Percentiles rank a stretch among this genome's conserved stretches.
Evolutionary conservation across 1,140 invertebrate species (phyloP).

Genomic region (Cyclargus thomasi): DNA sequence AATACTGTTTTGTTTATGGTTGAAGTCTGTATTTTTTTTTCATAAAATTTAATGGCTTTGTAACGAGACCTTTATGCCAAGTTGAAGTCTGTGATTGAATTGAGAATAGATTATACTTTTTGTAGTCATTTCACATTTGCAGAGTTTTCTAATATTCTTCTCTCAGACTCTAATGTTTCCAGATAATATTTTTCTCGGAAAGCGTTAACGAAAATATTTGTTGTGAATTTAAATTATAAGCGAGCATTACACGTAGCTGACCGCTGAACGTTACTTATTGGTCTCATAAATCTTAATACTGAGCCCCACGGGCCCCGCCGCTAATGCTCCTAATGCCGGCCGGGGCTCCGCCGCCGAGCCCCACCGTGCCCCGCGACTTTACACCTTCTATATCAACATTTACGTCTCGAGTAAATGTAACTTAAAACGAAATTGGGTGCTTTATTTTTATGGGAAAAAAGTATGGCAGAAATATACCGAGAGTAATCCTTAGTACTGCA

Average conservation of each 20-base stretch:
- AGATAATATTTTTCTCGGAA: not conserved
- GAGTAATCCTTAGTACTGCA: not conserved
- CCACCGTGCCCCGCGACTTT: not conserved
- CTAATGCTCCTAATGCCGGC: conserved; percentile 48
- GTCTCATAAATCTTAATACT: conserved; percentile 61
- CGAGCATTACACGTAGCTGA: conserved; percentile 24
- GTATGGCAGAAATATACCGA: not conserved
- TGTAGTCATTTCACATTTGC: too few relatives aligned
- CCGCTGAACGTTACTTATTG: conserved; percentile 44
- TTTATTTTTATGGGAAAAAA: conserved; percentile 4
- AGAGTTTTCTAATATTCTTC: too few relatives aligned
- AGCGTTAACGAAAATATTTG: not conserved
- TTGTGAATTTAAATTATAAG: conserved; percentile 25
- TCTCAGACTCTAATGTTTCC: too few relatives aligned
- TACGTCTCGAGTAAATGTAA: conserved; percentile 3
- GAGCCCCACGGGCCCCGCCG: conserved; percentile 30
- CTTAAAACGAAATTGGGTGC: not conserved
- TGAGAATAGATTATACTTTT: too few relatives aligned
- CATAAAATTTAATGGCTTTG: too few relatives aligned
- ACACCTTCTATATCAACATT: not conserved
- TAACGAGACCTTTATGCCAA: too few relatives aligned
- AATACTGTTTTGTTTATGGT: too few relatives aligned
- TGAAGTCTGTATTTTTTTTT: too few relatives aligned
- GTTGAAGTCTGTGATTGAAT: too few relatives aligned
- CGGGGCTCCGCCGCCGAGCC: conserved; percentile 21